Evolutionary conservation across 2,797 vertebrate species (phyloP), one percentile per base, ranked within the genome.

Genomic region (Knipowitschia caucasica): DNA sequence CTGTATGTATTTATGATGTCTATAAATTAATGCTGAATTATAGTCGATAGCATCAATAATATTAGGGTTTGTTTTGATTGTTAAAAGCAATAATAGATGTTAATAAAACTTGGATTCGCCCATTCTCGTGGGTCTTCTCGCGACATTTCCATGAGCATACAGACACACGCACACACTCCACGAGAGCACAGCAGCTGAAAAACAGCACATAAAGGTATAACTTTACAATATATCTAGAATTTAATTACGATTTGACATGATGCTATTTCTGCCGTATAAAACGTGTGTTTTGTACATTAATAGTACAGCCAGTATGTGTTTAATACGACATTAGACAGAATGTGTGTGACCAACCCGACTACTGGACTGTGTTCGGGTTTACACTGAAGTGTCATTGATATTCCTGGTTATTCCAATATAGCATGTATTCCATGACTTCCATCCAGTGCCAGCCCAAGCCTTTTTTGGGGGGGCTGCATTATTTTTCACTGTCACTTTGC

Each of bases 41-140:
- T 31, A 7, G 7, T 46, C 2, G 10, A 6, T 6, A 31, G 17
- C 3, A 5, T 49, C 12, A 14, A 49, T 23, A 49, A 4, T 4
- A 6, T 10, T 6, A 8, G n/a, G n/a, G n/a, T n/a, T n/a, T 4
- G 12, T 49, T 21, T 42, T 15, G 7, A 23, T 10, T 1, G 9
- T 8, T 3, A 6, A 59, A 17, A 1, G n/a, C 10, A 2, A 44
- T 53, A 56, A 26, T 0, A 10, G 0, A 0, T 5, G 1, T 2
- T 34, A 29, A 4, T 5, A 0, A 1, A 25, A 58, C 1, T 4
- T 91, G 89, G 90, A 86, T 81, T 72, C 30, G 60, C 82, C 91
- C 71, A 62, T 57, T 86, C 62, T 71, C 86, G 83, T 75, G 2
- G 2, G 5, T 3, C 4, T 1, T 83, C 75, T 88, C 85, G 84